Evolutionary conservation across 2,888 invertebrate species (phyloP).

Genomic region (Actias luna): DNA sequence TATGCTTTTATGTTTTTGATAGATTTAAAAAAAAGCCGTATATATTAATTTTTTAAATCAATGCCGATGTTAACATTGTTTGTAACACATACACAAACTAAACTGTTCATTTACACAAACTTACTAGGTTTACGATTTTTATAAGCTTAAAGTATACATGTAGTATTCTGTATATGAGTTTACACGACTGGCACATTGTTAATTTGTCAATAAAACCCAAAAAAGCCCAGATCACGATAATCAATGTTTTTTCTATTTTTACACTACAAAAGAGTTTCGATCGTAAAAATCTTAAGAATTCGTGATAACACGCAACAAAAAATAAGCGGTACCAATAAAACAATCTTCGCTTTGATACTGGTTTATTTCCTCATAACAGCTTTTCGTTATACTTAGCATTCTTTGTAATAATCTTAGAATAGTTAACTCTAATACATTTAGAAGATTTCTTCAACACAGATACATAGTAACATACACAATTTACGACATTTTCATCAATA

Average conservation of each 20-base stretch:
- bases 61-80: neutral
- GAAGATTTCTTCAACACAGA: constrained; percentile 6
- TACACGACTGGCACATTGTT: neutral
- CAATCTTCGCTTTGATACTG: constrained; percentile 29
- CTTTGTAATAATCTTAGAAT: constrained; percentile 26
- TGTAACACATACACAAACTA: neutral
- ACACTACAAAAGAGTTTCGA: constrained; percentile 11
- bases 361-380: constrained; percentile 46
- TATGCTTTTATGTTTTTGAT: neutral
- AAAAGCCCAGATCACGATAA: constrained; percentile 9
- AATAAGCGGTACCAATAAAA: constrained; percentile 31
- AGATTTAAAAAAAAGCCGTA: neutral
- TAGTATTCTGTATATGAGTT: neutral
- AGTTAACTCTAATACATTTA: constrained; percentile 20
- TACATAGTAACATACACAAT: no score
- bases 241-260: neutral
- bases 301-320: constrained; percentile 26
- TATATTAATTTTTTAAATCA: neutral
- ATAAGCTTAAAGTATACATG: neutral
- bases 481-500: neutral
- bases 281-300: constrained; percentile 23
- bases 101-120: neutral
- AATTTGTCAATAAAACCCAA: constrained; percentile 5
- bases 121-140: neutral
- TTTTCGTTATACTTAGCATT: constrained; percentile 26